Conservation (phyloP, 2,113 vertebrate genomes). For the Phrynosoma blainvillii region DNA sequence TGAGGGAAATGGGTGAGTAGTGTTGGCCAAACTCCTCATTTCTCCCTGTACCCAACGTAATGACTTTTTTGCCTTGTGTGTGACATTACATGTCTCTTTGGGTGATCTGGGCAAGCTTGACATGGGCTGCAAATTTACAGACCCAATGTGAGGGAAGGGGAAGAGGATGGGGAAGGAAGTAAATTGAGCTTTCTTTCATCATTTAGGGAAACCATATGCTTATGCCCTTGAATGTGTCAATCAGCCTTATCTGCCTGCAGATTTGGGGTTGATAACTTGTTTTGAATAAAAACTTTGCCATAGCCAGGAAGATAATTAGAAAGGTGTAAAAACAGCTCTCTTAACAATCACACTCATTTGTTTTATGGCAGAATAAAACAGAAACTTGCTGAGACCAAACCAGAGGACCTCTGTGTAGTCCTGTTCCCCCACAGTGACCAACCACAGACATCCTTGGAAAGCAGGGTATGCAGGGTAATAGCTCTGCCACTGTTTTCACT, state of each 20-base stretch:
- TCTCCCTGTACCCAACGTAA: neutral
- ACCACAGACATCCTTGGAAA: neutral
- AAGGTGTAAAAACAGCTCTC: neutral
- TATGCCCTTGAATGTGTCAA: neutral
- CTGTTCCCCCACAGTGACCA: neutral
- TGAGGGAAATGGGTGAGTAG: neutral
- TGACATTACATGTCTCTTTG: neutral
- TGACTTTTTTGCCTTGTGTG: neutral
- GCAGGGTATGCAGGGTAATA: neutral
- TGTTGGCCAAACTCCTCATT: neutral
- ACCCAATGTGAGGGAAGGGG: neutral
- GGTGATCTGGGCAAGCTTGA: neutral
- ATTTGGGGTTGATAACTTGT: too few species aligned
- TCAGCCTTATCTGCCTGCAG: neutral
- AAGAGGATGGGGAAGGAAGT: too few species aligned
- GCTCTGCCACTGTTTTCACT: neutral
- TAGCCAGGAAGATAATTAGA: neutral
- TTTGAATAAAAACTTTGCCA: neutral
- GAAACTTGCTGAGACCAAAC: neutral
- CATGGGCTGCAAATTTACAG: neutral
- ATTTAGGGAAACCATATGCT: neutral
- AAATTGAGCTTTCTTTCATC: neutral
- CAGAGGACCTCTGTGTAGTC: neutral
- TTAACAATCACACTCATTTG: neutral
- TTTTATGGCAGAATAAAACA: neutral